Conservation (phyloP, 2,888 invertebrate species). For the Sussaba pulchella region DNA sequence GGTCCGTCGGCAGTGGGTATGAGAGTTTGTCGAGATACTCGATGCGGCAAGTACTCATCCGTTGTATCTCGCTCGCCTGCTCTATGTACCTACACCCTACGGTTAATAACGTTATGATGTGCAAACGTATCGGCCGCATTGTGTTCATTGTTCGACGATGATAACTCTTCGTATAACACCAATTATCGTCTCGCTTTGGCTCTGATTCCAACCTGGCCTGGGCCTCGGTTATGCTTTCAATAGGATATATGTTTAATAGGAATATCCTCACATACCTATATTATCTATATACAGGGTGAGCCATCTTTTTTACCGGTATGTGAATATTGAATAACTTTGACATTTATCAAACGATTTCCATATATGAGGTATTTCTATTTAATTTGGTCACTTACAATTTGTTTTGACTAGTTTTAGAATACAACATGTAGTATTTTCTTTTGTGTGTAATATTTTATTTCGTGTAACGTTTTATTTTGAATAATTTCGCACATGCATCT, state of each 20-base stretch:
- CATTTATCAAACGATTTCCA: too few species aligned
- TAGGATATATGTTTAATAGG: neutral
- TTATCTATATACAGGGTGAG: too few species aligned
- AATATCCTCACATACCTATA: too few species aligned
- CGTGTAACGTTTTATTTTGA: too few species aligned
- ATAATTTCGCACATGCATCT: too few species aligned
- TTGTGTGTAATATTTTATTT: too few species aligned
- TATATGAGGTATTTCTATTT: too few species aligned
- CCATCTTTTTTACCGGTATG: too few species aligned
- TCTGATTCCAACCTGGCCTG: constrained; percentile 9
- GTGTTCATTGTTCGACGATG: constrained; percentile 69
- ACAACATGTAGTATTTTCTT: too few species aligned
- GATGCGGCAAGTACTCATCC: neutral
- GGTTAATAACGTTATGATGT: constrained; percentile 68
- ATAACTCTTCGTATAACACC: constrained; percentile 71
- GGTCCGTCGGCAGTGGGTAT: constrained; percentile 19
- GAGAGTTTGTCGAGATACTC: constrained; percentile 10
- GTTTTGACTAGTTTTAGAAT: too few species aligned
- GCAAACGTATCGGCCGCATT: constrained; percentile 64
- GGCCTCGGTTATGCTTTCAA: neutral
- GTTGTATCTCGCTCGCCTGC: neutral
- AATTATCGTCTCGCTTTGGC: constrained; percentile 68
- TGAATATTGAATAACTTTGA: too few species aligned
- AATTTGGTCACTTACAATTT: too few species aligned
- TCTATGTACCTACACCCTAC: neutral